Base-by-base conservation (phyloP, 2,888 invertebrate genomes). In the Hypselothyrea guttata region DNA sequence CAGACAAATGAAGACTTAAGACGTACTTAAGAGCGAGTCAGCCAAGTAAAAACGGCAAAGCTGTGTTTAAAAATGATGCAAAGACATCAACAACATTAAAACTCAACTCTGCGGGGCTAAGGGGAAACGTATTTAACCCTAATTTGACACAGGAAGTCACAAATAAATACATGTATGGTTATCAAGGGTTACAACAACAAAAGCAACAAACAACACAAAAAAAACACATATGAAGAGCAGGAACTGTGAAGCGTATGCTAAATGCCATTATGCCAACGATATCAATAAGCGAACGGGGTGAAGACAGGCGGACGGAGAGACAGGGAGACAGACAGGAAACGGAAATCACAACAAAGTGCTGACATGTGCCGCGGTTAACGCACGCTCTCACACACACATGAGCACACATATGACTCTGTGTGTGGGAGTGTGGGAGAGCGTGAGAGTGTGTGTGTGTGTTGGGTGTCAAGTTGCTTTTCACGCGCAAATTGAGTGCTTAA, bases 341-440 rank as follows among this genome's bases (percentile, higher is more conserved):
- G 87, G 87, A 88, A 86, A 87, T 88, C 82, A 81, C 79, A 86
- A 79, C 87, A 86, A 87, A 87, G 86, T 87, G 88, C 81, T 85
- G 88, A 86, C 86, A 86, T 86, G 85, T 81, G 75, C 70, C 78
- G 81, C 66, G 79, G 65, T 75, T 58, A 71, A 37, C 51, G 37
- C 48, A 15, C 53, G 35, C 18, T 54, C 53, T 35, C 55, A 63
- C 52, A 64, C 49, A 54, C 55, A 71, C 55, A 67, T 46, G 35
- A 11, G 40, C n/a, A n/a, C n/a, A n/a, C n/a, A n/a, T n/a, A n/a
- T 31, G 60, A 9, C 31, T 13, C 47, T 28, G 55, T 46, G 45
- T 40, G 42, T 45, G 59, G 22, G 42, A 15, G 37, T 15, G 56
- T 40, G 46, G 30, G 48, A 11, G 56, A 31, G 18, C 12, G 16